Percentiles rank a stretch among this genome's conserved stretches.
phyloP scores from a whole-genome alignment of 2,888 invertebrate species.

The Lamproptera curius region DNA sequence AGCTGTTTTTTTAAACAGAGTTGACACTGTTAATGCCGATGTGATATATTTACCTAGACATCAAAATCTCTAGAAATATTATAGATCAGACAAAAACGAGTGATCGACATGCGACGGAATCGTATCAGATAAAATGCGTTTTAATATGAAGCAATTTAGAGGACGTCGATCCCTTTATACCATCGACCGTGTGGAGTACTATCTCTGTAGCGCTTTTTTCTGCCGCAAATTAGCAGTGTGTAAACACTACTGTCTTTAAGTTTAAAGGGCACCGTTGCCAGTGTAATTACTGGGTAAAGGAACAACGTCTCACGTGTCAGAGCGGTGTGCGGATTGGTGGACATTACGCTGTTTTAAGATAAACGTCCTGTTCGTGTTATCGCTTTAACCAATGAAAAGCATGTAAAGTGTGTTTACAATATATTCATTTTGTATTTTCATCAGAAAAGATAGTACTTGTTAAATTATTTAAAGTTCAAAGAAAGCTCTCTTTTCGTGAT shows the following conservation, averaged over 20 bases:
- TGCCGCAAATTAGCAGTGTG: no score
- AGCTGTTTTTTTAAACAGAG: no score
- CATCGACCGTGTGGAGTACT: no score
- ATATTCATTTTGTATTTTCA: no score
- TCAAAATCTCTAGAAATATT: constrained; percentile 2
- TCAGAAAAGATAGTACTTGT: neutral
- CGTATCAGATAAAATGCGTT: neutral
- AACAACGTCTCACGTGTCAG: no score
- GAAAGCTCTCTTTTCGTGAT: no score
- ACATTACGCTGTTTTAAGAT: neutral
- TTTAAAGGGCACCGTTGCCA: no score
- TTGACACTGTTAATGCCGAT: neutral
- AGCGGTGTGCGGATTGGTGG: neutral
- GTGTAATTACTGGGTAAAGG: no score
- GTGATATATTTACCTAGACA: neutral
- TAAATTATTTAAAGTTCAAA: no score
- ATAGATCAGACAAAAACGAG: constrained; percentile 3
- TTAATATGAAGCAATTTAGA: neutral
- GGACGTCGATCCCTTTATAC: no score
- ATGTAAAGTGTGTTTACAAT: no score
- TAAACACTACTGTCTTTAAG: no score
- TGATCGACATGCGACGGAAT: neutral
- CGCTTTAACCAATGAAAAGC: neutral
- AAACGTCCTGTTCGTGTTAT: neutral
- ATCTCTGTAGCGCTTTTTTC: constrained; percentile 1